Percentiles rank a stretch among this genome's conserved stretches.
Conservation (phyloP, 1,140 invertebrate species). For the Homalodisca vitripennis region DNA sequence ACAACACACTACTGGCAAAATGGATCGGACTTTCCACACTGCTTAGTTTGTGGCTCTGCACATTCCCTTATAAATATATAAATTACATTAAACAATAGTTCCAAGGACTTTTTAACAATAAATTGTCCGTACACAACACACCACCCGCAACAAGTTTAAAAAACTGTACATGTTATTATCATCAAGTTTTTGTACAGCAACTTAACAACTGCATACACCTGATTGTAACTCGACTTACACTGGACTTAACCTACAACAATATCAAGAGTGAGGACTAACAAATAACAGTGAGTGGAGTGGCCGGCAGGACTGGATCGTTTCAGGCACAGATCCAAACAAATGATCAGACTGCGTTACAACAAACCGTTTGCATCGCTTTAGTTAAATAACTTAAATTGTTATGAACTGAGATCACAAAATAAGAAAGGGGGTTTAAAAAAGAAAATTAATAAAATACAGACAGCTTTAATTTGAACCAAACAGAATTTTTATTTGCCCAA, state of each 20-base stretch:
- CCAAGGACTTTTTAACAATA: neutral
- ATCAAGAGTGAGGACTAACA: neutral
- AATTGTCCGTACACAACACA: constrained; percentile 8
- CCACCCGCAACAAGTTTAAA: neutral
- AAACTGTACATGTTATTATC: constrained; percentile 28
- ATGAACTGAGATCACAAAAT: too few species aligned
- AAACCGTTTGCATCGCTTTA: too few species aligned
- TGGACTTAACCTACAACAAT: constrained; percentile 18
- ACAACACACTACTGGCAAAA: constrained; percentile 26
- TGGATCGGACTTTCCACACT: constrained; percentile 20
- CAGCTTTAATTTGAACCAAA: too few species aligned
- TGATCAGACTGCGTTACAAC: too few species aligned
- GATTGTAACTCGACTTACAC: neutral
- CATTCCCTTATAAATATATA: constrained; percentile 20
- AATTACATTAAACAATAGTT: constrained; percentile 12
- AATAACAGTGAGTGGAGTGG: too few species aligned
- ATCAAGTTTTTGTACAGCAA: constrained; percentile 26
- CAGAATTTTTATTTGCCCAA: too few species aligned
- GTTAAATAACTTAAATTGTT: too few species aligned
- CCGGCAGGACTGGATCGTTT: too few species aligned
- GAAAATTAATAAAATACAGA: too few species aligned
- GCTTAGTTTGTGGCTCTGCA: neutral
- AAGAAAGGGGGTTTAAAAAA: too few species aligned
- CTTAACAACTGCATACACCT: constrained; percentile 5
- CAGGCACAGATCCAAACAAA: too few species aligned